These are phyloP conservation scores for Platyscapa corneri DNA, from an alignment of 1,140 invertebrate genomes.

Conservation along the genomic window DNA sequence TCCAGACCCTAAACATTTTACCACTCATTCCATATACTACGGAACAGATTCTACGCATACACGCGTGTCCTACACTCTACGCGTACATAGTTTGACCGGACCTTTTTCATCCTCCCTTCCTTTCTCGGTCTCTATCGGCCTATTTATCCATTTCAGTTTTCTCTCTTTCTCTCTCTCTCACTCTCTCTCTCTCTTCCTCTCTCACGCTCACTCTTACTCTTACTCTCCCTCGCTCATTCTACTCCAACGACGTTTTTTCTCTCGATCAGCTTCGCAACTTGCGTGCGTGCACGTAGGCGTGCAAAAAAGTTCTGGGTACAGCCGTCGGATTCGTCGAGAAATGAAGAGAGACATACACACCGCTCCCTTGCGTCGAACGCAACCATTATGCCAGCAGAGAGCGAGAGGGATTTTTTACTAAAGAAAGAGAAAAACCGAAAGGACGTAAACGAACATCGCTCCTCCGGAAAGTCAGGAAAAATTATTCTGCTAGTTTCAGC, in stretches of 20 bases:
- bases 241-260: background rate
- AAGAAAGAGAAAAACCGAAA: background rate
- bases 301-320: constrained; percentile 36
- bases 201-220: too few species aligned
- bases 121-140: too few species aligned
- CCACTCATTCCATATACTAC: background rate
- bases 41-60: background rate
- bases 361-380: background rate
- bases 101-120: background rate
- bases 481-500: background rate
- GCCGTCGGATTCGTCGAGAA: constrained; percentile 32
- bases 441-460: too few species aligned
- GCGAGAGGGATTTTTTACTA: background rate
- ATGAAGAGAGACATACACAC: background rate
- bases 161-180: background rate
- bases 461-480: too few species aligned
- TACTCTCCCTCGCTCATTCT: too few species aligned
- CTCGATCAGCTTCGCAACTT: background rate
- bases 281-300: constrained; percentile 44
- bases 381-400: background rate
- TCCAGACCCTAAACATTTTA: constrained; percentile 11
- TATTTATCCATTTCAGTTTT: too few species aligned
- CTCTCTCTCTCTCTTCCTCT: too few species aligned
- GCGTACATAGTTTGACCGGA: background rate
- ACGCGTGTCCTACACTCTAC: background rate